Conservation (phyloP, 64 coral and sea anemone species). For the Platygyra sinensis region DNA sequence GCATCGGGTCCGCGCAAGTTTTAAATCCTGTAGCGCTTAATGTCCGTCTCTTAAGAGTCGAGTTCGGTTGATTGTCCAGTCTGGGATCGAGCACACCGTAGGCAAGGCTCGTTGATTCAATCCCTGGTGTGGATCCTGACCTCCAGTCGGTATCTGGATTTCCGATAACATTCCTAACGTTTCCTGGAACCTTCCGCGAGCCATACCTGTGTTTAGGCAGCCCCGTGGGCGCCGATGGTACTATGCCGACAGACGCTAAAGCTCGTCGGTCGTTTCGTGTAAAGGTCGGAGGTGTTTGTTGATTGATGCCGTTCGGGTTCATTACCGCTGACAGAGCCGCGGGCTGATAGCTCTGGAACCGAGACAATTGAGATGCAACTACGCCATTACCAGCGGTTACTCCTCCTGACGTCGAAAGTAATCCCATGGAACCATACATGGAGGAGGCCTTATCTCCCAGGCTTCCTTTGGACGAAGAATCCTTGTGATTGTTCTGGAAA, state of each 20-base stretch:
- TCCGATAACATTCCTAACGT: conserved; percentile 30
- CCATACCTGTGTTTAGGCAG: conserved; percentile 74
- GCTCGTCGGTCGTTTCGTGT: conserved; percentile 78
- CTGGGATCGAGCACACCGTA: conserved; percentile 35
- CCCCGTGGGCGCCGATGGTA: conserved; percentile 35
- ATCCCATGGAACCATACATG: conserved; percentile 15
- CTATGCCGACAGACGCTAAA: conserved; percentile 62
- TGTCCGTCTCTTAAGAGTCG: conserved; percentile 68
- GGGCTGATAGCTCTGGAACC: conserved; percentile 66
- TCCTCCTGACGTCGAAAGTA: conserved; percentile 27
- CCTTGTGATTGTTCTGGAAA: conserved; percentile 1
- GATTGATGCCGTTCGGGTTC: conserved; percentile 52
- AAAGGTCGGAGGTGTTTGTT: conserved; percentile 43
- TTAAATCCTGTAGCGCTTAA: conserved; percentile 75
- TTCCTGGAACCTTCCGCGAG: conserved; percentile 65
- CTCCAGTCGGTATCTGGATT: conserved; percentile 58
- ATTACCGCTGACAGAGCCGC: conserved; percentile 55
- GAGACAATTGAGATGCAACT: conserved; percentile 38
- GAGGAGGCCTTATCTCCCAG: neutral
- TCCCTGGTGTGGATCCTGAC: conserved; percentile 3
- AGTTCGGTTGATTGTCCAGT: conserved; percentile 64
- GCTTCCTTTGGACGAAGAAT: neutral
- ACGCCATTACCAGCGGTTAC: conserved; percentile 13
- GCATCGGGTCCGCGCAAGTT: conserved; percentile 26
- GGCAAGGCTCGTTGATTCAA: neutral